A percentile compares a stretch with the other conserved stretches of the same genome.
Evolutionary conservation across 1,140 invertebrate genomes (phyloP).

Genomic region (Spodoptera frugiperda): DNA sequence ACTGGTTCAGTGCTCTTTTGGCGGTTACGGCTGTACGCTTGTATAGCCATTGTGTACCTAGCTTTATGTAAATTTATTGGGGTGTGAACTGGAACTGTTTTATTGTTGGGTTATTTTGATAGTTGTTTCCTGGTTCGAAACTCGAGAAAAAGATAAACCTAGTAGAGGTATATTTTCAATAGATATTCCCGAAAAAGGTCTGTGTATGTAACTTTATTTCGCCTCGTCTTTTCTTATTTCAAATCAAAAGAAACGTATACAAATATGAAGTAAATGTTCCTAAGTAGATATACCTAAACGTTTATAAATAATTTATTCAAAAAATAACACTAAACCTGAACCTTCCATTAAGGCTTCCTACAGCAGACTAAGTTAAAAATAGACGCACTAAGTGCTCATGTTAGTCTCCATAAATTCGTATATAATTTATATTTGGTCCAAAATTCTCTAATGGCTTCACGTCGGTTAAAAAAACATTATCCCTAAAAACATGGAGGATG

Average conservation of each 20-base stretch:
- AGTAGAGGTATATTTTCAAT: too few species aligned
- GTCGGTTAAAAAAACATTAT: neutral
- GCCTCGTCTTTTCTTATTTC: too few species aligned
- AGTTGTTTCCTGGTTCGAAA: neutral
- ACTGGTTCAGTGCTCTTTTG: constrained; percentile 40
- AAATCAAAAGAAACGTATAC: too few species aligned
- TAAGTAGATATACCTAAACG: neutral
- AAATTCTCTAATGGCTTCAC: constrained; percentile 2
- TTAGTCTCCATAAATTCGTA: neutral
- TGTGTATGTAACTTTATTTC: too few species aligned
- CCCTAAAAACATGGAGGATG: neutral
- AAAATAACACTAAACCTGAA: neutral
- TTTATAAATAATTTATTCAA: neutral
- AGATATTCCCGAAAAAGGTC: too few species aligned
- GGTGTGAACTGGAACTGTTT: constrained; percentile 23
- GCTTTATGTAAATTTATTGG: constrained; percentile 40
- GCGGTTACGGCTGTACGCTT: constrained; percentile 31
- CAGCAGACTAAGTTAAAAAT: constrained; percentile 3
- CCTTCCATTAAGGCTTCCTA: constrained; percentile 16
- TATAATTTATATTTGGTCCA: neutral
- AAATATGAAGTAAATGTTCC: too few species aligned
- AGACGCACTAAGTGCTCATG: constrained; percentile 2
- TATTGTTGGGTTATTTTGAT: constrained; percentile 4
- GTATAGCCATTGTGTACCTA: constrained; percentile 28
- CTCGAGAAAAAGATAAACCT: too few species aligned